Conservation (phyloP, 2,113 vertebrate species). For the Psilopsiagon aymara region DNA sequence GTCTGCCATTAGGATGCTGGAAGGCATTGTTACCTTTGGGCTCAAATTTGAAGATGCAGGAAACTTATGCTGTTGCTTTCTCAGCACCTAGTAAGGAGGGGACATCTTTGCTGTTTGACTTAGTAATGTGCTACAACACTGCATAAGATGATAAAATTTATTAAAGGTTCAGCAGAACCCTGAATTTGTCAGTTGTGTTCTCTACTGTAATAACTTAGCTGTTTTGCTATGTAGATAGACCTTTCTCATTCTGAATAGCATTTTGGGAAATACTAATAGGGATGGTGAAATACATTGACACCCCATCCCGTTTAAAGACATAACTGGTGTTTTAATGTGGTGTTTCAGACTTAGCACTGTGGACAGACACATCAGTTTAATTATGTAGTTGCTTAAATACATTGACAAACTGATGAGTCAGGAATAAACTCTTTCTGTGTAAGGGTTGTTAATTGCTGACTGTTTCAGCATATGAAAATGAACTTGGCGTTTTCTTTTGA, state of each 20-base stretch:
- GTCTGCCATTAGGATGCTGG: background rate
- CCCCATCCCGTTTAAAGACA: background rate
- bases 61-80: background rate
- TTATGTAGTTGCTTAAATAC: background rate
- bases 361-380: background rate
- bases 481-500: slow-evolving; percentile 67
- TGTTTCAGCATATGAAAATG: slow-evolving; percentile 39
- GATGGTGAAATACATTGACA: background rate
- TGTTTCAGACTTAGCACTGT: background rate
- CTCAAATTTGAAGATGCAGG: background rate
- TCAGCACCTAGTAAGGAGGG: background rate
- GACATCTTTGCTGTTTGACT: background rate
- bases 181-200: background rate
- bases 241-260: background rate
- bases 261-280: background rate
- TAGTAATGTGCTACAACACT: background rate
- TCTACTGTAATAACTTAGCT: background rate
- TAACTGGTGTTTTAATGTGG: background rate
- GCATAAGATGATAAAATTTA: background rate
- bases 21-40: background rate
- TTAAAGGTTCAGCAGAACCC: background rate
- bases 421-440: slow-evolving; percentile 6
- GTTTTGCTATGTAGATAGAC: background rate
- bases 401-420: background rate
- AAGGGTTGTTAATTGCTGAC: slow-evolving; percentile 10